These are phyloP conservation scores for Hydrophis major DNA, from an alignment of 2,797 vertebrate genomes.

Conservation along the genomic window DNA sequence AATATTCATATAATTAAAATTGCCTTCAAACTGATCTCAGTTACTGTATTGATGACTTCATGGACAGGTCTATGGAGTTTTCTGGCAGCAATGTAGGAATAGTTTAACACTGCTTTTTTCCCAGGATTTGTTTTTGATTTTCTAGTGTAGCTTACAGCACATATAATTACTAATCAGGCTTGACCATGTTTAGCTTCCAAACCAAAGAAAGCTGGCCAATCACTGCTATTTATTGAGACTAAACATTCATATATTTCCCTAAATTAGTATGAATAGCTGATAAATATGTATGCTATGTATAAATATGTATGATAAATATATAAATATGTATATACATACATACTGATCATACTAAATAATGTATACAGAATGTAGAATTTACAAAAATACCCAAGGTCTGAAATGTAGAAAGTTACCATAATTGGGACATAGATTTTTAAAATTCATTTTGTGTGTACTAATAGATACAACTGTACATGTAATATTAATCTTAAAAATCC, in stretches of 20 bases:
- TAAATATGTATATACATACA: neutral
- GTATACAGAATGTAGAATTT: neutral
- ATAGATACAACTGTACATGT: neutral
- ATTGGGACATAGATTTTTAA: neutral
- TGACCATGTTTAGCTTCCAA: neutral
- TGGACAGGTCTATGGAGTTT: neutral
- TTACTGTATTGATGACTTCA: neutral
- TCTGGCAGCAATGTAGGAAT: neutral
- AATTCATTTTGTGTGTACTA: neutral
- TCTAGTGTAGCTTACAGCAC: neutral
- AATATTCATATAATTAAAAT: neutral
- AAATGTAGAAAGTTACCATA: neutral
- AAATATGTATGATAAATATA: too few relatives aligned
- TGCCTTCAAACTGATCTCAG: neutral
- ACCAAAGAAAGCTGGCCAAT: neutral
- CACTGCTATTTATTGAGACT: neutral
- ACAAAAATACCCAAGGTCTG: neutral
- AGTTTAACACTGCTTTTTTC: neutral
- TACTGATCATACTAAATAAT: neutral
- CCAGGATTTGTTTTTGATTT: neutral
- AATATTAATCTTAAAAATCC: neutral
- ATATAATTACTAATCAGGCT: neutral
- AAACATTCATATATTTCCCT: neutral
- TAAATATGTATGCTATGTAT: neutral
- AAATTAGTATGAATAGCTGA: neutral